Base-by-base conservation (phyloP, 92 coral and sea anemone genomes). In the Parazoanthus swiftii region DNA sequence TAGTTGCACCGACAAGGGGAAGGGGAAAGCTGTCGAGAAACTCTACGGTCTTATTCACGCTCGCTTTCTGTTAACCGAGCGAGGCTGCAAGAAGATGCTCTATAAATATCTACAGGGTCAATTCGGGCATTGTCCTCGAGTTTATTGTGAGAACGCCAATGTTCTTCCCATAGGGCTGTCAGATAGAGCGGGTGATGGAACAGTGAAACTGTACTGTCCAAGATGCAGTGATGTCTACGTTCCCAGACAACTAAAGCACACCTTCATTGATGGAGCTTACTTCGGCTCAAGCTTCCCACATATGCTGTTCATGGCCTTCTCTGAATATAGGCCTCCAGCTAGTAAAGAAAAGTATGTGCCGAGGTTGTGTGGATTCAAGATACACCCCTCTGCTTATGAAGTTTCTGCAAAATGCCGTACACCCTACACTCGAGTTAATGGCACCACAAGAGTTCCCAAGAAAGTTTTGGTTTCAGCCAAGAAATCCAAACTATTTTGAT, bases 111-210 rank as follows among this genome's bases (percentile, higher is more conserved):
- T 91, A 25, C 93, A 94, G 80, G 98, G 98, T 6, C 91, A 91
- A 77, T 95, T 94, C 85, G 98, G 98, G 5, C 92, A 86, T 77
- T 95, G 98, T 78, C 98, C 96, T 5, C 86, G 98, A n/a, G 93
- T 92, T 26, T 86, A 93, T 18, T 95, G 98, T 82, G 79, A 89
- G 10, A 92, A 94, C 81, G 85, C 95, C 8, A 92, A 88, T 74
- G 98, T 95, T 11, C 86, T 95, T 11, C 98, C 98, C 7, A 92
- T 95, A 79, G 98, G 98, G 16, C 59, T 90, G 76, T 95, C 97
- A 1, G 96, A 95, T 51, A 95, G 85, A 81, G 85, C 89, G 35
- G 98, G 98, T n/a, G 95, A 94, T 71, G 96, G 91, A 42, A 94
- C 93, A 68, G 94, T 94, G 5, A 95, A 95, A 90, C 85, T 93